A percentile compares a stretch with the other conserved stretches of the same genome.
phyloP scores from a whole-genome alignment of 2,797 vertebrate species.

The Peromyscus melanophrys region DNA sequence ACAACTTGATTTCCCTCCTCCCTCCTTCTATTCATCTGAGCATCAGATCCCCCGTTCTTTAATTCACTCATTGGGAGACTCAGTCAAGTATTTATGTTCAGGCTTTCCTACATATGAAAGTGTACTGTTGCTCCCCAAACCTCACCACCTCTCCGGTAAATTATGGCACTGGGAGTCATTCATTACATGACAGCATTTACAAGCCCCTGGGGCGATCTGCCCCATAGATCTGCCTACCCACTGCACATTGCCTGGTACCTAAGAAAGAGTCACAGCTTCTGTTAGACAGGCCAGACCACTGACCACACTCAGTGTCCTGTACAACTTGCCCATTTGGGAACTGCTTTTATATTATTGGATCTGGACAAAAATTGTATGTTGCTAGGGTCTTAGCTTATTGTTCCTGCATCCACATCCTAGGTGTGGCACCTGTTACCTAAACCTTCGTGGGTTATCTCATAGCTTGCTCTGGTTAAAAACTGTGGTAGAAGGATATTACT shows the following conservation, averaged over 20 bases:
- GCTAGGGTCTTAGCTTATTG: neutral
- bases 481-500: neutral
- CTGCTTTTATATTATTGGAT: neutral
- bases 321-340: neutral
- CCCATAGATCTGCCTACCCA: neutral
- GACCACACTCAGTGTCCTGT: neutral
- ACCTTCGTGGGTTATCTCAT: neutral
- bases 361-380: neutral
- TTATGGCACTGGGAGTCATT: neutral
- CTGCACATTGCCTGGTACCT: neutral
- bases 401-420: neutral
- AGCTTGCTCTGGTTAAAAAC: neutral
- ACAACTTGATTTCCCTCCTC: neutral
- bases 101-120: neutral
- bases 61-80: neutral
- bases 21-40: neutral
- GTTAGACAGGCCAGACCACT: neutral
- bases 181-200: neutral
- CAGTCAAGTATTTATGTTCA: constrained; percentile 32
- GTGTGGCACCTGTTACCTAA: neutral
- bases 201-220: neutral
- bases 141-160: neutral
- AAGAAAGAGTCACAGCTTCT: neutral
- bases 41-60: neutral
- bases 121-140: neutral